These are phyloP conservation scores for Trigoniulus corallinus DNA, from an alignment of 1,140 invertebrate species.

Conservation along the genomic window DNA sequence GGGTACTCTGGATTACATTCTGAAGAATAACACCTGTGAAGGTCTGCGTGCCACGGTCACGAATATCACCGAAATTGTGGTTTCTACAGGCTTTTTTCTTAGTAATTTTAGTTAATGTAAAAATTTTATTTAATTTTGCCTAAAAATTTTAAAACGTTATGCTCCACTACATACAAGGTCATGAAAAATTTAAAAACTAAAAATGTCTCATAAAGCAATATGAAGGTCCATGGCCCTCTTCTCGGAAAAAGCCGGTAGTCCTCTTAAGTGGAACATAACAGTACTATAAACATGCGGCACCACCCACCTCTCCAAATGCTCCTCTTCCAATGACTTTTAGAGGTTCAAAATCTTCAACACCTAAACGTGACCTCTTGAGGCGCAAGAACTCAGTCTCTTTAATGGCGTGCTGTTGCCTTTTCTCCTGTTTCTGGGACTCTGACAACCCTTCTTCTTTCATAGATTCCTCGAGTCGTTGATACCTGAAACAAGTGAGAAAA, in stretches of 20 bases:
- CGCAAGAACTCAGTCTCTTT: slow-evolving; percentile 97
- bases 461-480: slow-evolving; percentile 17
- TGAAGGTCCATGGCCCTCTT: no score
- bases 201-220: neutral
- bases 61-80: no score
- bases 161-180: no score
- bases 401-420: slow-evolving; percentile 78
- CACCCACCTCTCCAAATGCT: slow-evolving; percentile 83
- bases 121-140: no score
- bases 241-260: neutral
- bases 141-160: no score
- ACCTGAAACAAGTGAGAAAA: slow-evolving; percentile 10
- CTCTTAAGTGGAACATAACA: no score
- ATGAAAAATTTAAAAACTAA: slow-evolving; percentile 6
- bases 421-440: slow-evolving; percentile 31
- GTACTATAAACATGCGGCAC: neutral
- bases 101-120: no score
- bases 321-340: slow-evolving; percentile 91
- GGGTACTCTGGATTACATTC: neutral
- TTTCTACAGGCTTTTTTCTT: no score
- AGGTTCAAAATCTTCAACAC: slow-evolving; percentile 96
- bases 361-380: slow-evolving; percentile 84
- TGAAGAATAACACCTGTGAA: neutral
- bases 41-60: neutral
- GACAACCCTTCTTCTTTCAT: slow-evolving; percentile 19